phyloP scores from a whole-genome alignment of 2,888 invertebrate species.

The Mimas tiliae region DNA sequence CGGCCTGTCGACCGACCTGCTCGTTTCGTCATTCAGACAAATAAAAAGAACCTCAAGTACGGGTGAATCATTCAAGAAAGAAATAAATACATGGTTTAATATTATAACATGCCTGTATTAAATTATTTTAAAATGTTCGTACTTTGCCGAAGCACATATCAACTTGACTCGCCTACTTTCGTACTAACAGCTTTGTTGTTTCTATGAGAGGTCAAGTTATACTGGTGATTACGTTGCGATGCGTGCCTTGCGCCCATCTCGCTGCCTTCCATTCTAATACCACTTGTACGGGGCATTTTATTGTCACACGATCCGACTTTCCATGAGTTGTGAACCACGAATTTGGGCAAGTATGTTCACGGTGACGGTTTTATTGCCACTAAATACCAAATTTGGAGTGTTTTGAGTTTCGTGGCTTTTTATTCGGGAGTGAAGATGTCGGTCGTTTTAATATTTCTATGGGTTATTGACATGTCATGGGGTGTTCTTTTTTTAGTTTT shows the following conservation, averaged over 20 bases:
- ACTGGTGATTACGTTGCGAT: conserved; percentile 54
- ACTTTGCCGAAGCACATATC: too few species aligned
- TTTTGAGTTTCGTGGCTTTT: conserved; percentile 68
- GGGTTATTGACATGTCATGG: conserved; percentile 39
- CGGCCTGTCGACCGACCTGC: too few species aligned
- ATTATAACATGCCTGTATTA: too few species aligned
- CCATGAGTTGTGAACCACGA: conserved; percentile 69
- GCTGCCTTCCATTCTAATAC: conserved; percentile 69
- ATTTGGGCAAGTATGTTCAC: conserved; percentile 71
- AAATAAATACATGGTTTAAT: too few species aligned
- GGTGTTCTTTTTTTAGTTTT: not conserved
- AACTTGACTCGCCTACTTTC: too few species aligned
- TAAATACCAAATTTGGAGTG: conserved; percentile 74
- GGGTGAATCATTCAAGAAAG: too few species aligned
- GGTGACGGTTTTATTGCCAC: conserved; percentile 76
- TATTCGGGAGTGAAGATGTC: conserved; percentile 35
- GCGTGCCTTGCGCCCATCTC: conserved; percentile 76
- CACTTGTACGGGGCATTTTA: conserved; percentile 81
- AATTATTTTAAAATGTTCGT: not conserved
- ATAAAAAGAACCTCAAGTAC: too few species aligned
- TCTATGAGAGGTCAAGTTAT: conserved; percentile 43
- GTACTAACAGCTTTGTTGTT: not conserved
- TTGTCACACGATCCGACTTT: conserved; percentile 76
- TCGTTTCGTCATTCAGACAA: too few species aligned
- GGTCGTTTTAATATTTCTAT: conserved; percentile 33